These are phyloP conservation scores for Drosophila funebris DNA, from an alignment of 1,140 invertebrate species.

Conservation along the genomic window DNA sequence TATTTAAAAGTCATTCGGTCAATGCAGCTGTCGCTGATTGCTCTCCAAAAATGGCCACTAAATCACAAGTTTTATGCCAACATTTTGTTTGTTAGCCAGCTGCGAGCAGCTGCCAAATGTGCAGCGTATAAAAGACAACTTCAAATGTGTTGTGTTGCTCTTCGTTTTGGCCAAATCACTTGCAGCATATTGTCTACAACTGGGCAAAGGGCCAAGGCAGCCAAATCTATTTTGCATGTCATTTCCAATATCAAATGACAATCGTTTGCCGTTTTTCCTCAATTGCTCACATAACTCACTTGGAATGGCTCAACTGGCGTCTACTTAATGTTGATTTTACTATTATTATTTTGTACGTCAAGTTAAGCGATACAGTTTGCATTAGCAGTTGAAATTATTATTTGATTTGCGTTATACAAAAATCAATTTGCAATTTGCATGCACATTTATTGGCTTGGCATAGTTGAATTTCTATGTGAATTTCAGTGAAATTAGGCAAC, in stretches of 20 bases:
- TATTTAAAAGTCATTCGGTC: slow-evolving; percentile 52
- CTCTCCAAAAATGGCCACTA: slow-evolving; percentile 48
- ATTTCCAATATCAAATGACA: slow-evolving; percentile 48
- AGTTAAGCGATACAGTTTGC: neutral
- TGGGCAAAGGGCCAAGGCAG: slow-evolving; percentile 54
- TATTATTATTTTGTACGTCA: slow-evolving; percentile 15
- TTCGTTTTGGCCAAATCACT: slow-evolving; percentile 60
- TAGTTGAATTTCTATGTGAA: no score
- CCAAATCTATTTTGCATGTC: slow-evolving; percentile 26
- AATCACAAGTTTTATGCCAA: slow-evolving; percentile 65
- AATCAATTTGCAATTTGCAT: no score
- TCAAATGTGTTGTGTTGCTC: slow-evolving; percentile 30
- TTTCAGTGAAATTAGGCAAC: no score
- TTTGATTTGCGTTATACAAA: neutral
- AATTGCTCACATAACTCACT: slow-evolving; percentile 59
- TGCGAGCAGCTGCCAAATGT: slow-evolving; percentile 58
- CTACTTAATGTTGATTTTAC: slow-evolving; percentile 46
- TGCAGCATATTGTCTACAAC: slow-evolving; percentile 33
- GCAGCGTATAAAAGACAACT: slow-evolving; percentile 50
- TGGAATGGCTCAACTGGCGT: slow-evolving; percentile 34
- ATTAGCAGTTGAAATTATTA: neutral
- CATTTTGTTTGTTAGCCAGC: slow-evolving; percentile 32
- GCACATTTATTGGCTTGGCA: no score
- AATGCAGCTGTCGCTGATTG: slow-evolving; percentile 76
- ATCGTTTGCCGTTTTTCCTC: slow-evolving; percentile 33